Conservation (phyloP, 2,888 invertebrate species). For the Chymomyza procnemis region DNA sequence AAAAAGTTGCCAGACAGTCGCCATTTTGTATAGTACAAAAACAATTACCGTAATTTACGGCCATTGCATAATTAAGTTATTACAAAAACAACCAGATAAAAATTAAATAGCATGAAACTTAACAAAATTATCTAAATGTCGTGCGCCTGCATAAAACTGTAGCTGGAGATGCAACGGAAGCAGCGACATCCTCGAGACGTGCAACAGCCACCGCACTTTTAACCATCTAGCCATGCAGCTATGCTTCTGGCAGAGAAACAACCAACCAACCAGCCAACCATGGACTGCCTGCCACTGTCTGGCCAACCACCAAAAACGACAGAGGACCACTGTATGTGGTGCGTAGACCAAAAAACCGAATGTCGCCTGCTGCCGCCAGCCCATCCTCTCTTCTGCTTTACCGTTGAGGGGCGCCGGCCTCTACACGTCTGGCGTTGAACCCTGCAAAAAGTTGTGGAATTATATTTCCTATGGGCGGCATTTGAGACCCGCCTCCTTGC, state of each 20-base stretch:
- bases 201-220: neutral
- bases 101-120: slow-evolving; percentile 40
- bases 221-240: slow-evolving; percentile 31
- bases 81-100: slow-evolving; percentile 35
- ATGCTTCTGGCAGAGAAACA: neutral
- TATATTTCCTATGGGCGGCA: slow-evolving; percentile 72
- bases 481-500: slow-evolving; percentile 55
- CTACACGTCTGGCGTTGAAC: slow-evolving; percentile 5
- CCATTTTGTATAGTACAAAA: slow-evolving; percentile 49
- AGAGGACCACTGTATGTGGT: neutral
- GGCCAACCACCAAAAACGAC: slow-evolving; percentile 63
- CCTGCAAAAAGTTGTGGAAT: slow-evolving; percentile 39
- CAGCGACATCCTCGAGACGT: slow-evolving; percentile 8
- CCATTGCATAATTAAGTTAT: slow-evolving; percentile 67
- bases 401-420: neutral
- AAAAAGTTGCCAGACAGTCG: slow-evolving; percentile 13
- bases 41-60: slow-evolving; percentile 49
- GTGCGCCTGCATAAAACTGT: slow-evolving; percentile 9
- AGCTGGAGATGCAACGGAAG: slow-evolving; percentile 23
- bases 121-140: slow-evolving; percentile 63
- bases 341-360: neutral
- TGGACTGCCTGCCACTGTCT: slow-evolving; percentile 28
- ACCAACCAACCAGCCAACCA: neutral
- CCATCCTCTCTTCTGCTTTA: neutral
- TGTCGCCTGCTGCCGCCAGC: neutral